Evolutionary conservation across 2,113 vertebrate genomes (phyloP), one percentile per base, ranked within the genome.

Genomic region (Phaethornis superciliosus): DNA sequence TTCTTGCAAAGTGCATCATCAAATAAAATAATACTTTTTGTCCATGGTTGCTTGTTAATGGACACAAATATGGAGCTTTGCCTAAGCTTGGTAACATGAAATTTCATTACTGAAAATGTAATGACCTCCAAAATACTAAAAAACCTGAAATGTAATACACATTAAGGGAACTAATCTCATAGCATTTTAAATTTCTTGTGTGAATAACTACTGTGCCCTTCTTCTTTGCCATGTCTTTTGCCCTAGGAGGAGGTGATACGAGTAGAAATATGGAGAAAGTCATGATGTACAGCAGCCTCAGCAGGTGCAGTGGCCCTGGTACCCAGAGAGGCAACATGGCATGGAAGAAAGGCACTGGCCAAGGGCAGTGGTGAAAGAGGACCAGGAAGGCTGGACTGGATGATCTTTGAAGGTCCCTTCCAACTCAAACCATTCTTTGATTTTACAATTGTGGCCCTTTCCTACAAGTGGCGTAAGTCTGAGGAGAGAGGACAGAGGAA

Each of bases 401-500:
- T 26, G 12, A 54, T 40, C 40, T 67, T 9, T 42, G 42, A 78
- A 58, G 14, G 63, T 24, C n/a, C 60, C 49, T 74, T 81, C 74
- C 77, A 78, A 78, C 9, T 11, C 32, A 78, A 70, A 70, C 21
- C 22, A 20, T n/a, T 26, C 37, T n/a, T 10, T 15, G 37, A 28
- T 65, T 60, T 55, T 70, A 3, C 1, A 2, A 11, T 3, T 42
- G 52, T 37, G 20, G 10, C 47, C 32, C 12, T 24, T 16, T 44
- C 33, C 55, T 71, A 46, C 0, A 2, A 27, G 0, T 40, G 35
- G 20, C 0, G 0, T n/a, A 40, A 37, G 5, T 67, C 26, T 62
- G 46, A 81, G 18, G n/a, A 33, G 6, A 74, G 32, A 65, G 23
- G 22, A 46, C 47, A 55, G 35, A 52, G 79, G 4, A 55, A 9